Base-by-base conservation (phyloP, 2,888 invertebrate species). In the Homarus gammarus region DNA sequence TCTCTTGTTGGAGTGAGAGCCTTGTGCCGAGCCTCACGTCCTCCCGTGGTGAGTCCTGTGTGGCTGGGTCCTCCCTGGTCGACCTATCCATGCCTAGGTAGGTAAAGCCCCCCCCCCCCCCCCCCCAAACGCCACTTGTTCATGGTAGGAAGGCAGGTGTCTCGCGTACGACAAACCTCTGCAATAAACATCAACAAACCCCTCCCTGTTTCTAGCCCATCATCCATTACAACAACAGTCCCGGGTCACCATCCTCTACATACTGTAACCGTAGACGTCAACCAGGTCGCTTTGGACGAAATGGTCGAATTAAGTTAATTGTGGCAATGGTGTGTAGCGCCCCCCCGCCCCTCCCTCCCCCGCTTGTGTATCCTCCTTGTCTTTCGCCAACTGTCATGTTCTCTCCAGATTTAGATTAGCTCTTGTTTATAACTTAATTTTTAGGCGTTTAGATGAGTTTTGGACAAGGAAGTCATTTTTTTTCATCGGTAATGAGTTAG, bases 281-380 rank as follows among this genome's bases (percentile, higher is more conserved):
- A 18, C 77, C 85, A 85, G 77, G 85, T 85, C 68, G 68, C 68
- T 38, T 49, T 49, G n/a, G 77, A 78, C 40, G 78, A 78, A 85
- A 85, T 85, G 85, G 78, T 68, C 78, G 78, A 78, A 85, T 85
- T 85, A 78, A 85, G 85, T 85, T 85, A 85, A 85, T 85, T 85
- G 78, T 85, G 78, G 85, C 85, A 85, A 70, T 78, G 82, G 85
- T 84, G 84, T 78, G 78, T 85, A 78, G 85, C 61, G 56, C 68
- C 1, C 77, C 77, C 64, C 31, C 78, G 6, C 78, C 78, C 68
- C 78, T n/a, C 22, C 44, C 64, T 73, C 77, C 77, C 72, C 33
- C 77, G 44, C 49, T 8, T 64, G 38, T 68, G 78, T 85, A 78
- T 78, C 49, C 78, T 77, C 77, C 83, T 44, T 82, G 61, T 78